A percentile compares a stretch with the other conserved stretches of the same genome.
These are phyloP conservation scores for Pteronotus mesoamericanus DNA, from an alignment of 2,797 vertebrate species.

Conservation along the genomic window DNA sequence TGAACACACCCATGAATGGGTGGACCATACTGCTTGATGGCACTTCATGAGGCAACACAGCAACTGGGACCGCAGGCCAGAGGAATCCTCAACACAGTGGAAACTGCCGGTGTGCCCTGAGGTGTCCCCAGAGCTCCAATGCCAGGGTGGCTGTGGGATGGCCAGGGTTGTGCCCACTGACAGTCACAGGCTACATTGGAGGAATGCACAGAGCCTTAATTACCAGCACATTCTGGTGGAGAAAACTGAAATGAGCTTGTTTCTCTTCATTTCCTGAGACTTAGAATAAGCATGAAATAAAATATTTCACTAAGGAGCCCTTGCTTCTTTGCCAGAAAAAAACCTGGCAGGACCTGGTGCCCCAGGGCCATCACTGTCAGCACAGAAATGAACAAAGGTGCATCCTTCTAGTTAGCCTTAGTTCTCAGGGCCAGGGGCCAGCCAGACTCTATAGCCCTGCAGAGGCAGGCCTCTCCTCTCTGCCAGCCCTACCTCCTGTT, in stretches of 20 bases:
- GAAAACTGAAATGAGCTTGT: not conserved
- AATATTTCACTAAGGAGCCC: conserved; percentile 10
- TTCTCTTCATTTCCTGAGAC: conserved; percentile 20
- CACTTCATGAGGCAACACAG: not conserved
- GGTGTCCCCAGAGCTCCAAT: not conserved
- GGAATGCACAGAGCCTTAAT: not conserved
- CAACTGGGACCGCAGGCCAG: rapidly evolving
- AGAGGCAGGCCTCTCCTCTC: not conserved
- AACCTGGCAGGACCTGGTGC: not conserved
- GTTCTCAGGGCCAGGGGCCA: not conserved
- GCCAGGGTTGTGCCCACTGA: not conserved
- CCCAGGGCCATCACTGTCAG: not conserved
- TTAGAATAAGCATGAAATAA: conserved; percentile 14
- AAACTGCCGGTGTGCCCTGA: not conserved
- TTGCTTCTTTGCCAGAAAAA: conserved; percentile 37
- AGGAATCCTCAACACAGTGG: not conserved
- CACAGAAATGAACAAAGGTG: not conserved
- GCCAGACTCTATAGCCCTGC: not conserved
- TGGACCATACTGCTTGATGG: too few species aligned
- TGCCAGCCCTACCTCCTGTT: not conserved
- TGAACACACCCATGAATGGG: not conserved
- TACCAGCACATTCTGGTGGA: not conserved
- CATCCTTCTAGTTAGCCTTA: not conserved
- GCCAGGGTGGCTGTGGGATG: rapidly evolving
- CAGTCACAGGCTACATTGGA: not conserved